Percentiles rank a stretch among this genome's conserved stretches.
Conservation (phyloP, 2,113 vertebrate genomes). For the Todiramphus chloris region DNA sequence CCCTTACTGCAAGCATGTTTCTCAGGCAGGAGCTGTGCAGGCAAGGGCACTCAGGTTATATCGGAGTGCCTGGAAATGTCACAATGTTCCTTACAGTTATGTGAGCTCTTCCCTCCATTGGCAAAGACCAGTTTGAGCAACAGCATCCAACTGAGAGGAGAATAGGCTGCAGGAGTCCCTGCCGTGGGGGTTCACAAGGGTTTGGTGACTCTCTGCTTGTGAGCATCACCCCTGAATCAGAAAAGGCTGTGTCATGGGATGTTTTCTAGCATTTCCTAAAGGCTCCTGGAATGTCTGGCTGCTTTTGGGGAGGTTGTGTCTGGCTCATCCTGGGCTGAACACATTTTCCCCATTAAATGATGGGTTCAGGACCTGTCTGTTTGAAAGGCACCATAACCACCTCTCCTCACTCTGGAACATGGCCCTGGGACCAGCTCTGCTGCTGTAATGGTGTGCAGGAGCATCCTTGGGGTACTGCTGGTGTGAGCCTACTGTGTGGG, state of each 20-base stretch:
- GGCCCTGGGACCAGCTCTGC: neutral
- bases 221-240: neutral
- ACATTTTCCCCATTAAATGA: fast-evolving
- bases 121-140: neutral
- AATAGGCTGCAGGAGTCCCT: neutral
- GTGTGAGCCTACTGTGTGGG: neutral
- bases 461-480: neutral
- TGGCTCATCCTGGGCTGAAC: neutral
- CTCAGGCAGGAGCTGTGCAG: no score
- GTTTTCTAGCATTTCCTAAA: neutral
- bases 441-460: neutral
- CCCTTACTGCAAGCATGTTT: neutral
- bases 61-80: neutral
- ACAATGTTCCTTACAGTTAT: neutral
- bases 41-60: neutral
- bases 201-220: neutral
- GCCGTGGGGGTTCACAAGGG: neutral
- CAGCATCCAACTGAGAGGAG: neutral
- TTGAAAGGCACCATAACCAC: neutral
- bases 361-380: neutral
- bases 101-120: neutral
- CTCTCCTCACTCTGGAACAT: neutral
- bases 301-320: neutral
- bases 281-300: neutral
- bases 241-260: neutral